These are phyloP conservation scores for Melieria picta DNA, from an alignment of 2,888 invertebrate species.

Conservation along the genomic window DNA sequence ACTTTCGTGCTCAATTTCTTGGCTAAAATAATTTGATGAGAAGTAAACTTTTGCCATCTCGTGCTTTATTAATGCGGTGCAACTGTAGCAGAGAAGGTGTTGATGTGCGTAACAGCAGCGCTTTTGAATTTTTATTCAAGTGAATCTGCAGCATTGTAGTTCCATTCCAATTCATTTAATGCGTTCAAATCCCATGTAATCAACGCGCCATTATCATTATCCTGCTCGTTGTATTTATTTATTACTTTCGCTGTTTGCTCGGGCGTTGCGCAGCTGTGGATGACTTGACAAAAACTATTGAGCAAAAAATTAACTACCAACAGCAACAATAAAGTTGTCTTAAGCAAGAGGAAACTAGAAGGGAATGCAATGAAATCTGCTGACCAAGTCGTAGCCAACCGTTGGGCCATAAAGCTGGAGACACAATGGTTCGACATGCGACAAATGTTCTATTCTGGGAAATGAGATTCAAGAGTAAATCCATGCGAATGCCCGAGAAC, in stretches of 20 bases:
- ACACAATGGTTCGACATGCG: no score
- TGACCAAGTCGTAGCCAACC: no score
- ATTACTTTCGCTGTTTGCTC: conserved; percentile 20
- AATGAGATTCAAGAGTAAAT: no score
- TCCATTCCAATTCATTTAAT: conserved; percentile 33
- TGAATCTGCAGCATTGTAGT: conserved; percentile 1
- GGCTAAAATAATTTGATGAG: conserved; percentile 14
- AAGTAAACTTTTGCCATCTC: conserved; percentile 9
- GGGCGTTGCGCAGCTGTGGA: conserved; percentile 26
- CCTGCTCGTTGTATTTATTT: conserved; percentile 39
- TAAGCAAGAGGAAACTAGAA: neutral
- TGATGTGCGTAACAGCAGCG: conserved; percentile 3
- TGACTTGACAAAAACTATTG: conserved; percentile 34
- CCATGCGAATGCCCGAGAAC: no score
- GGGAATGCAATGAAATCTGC: no score
- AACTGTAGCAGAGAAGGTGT: conserved; percentile 11
- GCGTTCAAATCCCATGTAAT: conserved; percentile 54
- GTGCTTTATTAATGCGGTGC: conserved; percentile 16
- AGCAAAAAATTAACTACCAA: conserved; percentile 38
- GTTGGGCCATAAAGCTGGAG: no score
- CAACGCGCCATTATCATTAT: conserved; percentile 54
- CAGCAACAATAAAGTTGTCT: conserved; percentile 39
- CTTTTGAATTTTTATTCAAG: neutral
- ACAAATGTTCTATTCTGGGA: no score
- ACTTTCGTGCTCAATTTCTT: conserved; percentile 17